Base-by-base conservation (phyloP, 2,888 invertebrate species). In the Machimus atricapillus region DNA sequence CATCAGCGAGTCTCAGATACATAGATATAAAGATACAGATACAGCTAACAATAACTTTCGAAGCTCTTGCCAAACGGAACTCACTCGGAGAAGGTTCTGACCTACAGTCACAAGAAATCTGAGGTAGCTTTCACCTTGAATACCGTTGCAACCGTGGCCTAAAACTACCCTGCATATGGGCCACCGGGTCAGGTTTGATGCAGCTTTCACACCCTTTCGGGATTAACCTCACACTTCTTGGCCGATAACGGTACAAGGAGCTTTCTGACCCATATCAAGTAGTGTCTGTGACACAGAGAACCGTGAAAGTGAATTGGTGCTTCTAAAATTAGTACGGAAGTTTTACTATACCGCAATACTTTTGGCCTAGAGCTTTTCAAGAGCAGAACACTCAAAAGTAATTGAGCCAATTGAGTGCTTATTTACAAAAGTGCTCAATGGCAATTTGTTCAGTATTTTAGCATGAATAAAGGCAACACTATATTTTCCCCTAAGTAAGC, bases 171-270 rank as follows among this genome's bases (percentile, higher is more conserved):
- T 12, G 14, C 1, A 79, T n/a, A 52, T 79, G 52, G 23, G 79
- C 14, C 46, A 79, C 46, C 12, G 31, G 79, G 79, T 79, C 79
- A 79, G 79, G 27, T 79, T 34, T 79, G 79, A 56, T 79, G 79
- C 79, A 79, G 31, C 9, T 74, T 27, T 27, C 12, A 27, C 19
- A 77, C 12, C 43, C 12, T 43, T 78, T 12, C 27, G 23, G 56
- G 19, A 19, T 56, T 19, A 56, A 2, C 66, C 27, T 66, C 56
- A 16, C n/a, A 14, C 12, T 14, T 52, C 7, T 52, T n/a, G n/a
- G 5, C n/a, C 52, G n/a, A 52, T 52, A n/a, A 52, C 1, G 52
- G 52, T 1, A 52, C 52, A n/a, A 52, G 8, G 7, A n/a, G 52
- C 52, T 52, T 23, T 66, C 12, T 66, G 66, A 66, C 66, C 66